Evolutionary conservation across 2,888 invertebrate genomes (phyloP), one percentile per base, ranked within the genome.

Genomic region (Actias luna): DNA sequence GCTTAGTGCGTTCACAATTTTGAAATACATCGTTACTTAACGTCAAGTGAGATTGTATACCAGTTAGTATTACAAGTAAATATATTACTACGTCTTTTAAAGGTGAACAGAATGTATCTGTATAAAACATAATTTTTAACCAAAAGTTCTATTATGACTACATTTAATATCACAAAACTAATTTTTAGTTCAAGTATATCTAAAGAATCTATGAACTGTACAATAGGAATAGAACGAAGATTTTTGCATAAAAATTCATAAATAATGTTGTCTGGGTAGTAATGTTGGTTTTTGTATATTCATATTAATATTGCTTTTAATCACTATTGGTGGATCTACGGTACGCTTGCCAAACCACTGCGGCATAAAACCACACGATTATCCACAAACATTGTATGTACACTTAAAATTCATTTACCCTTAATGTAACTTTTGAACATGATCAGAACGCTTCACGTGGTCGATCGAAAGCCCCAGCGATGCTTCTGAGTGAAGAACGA

Each of bases 391-490:
- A 29, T 50, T 55, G 29, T 29, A n/a, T 55, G 16, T 18, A 55
- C 5, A n/a, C 29, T 55, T 29, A n/a, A 55, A 55, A 55, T 55
- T n/a, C 29, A 55, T 55, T 55, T 29, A 5, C 29, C 52, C 14
- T 52, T 3, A 52, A 55, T 29, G 67, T 67, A 66, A 65, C 62
- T 58, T 60, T 65, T 60, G 57, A 67, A 66, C 65, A 64, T 63
- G 58, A 64, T 65, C 69, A 66, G 72, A 67, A 66, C 69, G 72
- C 69, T 73, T 71, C 67, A 73, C 65, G 65, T 78, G 78, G 78
- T 77, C 74, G 76, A 79, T 79, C 68, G 72, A 75, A 73, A 69
- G 67, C 67, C 71, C 65, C 71, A 16, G 67, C 70, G 71, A 69
- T 69, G 69, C 63, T 65, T 72, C 72, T 62, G 60, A 65, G 66